phyloP scores from a whole-genome alignment of 1,140 invertebrate genomes.

The Acromyrmex charruanus region DNA sequence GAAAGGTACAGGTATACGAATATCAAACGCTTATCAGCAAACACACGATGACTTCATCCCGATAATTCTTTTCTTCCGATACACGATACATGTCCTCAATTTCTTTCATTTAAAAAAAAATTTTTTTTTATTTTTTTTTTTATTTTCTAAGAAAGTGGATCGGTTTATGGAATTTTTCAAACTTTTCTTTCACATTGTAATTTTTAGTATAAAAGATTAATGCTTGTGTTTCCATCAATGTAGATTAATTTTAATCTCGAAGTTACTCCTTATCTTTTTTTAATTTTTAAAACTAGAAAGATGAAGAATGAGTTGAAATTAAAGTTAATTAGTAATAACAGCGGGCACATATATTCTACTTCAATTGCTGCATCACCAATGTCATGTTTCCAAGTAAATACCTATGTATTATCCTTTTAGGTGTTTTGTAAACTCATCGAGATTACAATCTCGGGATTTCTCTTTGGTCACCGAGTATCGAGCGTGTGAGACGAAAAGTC shows the following conservation, averaged over 20 bases:
- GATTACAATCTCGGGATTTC: not conserved
- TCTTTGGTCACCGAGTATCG: slow-evolving; percentile 38
- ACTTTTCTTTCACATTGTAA: not conserved
- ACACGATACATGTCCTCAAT: not conserved
- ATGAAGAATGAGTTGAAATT: too few relatives aligned
- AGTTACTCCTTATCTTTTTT: too few relatives aligned
- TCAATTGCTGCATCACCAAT: not conserved
- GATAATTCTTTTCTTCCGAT: slow-evolving; percentile 5
- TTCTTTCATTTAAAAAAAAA: not conserved
- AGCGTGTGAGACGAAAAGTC: slow-evolving; percentile 38
- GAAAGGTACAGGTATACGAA: not conserved
- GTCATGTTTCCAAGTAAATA: not conserved
- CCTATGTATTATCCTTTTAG: not conserved
- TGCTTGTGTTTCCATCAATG: too few relatives aligned
- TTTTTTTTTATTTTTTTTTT: not conserved
- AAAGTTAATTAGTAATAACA: too few relatives aligned
- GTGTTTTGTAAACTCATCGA: not conserved
- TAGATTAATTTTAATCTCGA: too few relatives aligned
- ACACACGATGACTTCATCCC: slow-evolving; percentile 11
- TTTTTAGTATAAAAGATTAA: not conserved
- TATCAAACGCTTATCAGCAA: not conserved
- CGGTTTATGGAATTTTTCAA: not conserved
- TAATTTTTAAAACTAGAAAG: too few relatives aligned
- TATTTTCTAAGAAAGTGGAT: not conserved
- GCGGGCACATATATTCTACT: too few relatives aligned